These are phyloP conservation scores for Apoderus coryli DNA, from an alignment of 2,888 invertebrate species.

Conservation along the genomic window DNA sequence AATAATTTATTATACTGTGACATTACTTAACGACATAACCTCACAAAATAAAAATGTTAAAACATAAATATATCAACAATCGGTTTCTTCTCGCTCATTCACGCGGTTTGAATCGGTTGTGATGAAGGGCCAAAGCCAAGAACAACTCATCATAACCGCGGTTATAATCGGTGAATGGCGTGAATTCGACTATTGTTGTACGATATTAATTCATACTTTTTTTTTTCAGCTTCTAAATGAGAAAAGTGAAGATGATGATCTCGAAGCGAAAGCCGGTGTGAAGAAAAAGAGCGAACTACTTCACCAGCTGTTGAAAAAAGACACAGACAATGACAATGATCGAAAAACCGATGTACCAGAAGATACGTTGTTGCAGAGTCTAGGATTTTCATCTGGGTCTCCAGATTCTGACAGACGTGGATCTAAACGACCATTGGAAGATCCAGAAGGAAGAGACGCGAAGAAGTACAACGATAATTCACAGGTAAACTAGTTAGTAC, in stretches of 20 bases:
- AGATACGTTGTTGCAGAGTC: slow-evolving; percentile 37
- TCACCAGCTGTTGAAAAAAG: slow-evolving; percentile 41
- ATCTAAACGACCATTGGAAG: slow-evolving; percentile 49
- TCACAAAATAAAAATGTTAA: too few relatives aligned
- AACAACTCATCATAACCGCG: too few relatives aligned
- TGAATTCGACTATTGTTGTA: too few relatives aligned
- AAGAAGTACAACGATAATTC: slow-evolving; percentile 33
- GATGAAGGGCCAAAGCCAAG: too few relatives aligned
- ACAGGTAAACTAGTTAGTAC: too few relatives aligned
- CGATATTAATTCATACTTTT: too few relatives aligned
- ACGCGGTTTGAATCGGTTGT: too few relatives aligned
- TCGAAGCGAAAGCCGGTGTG: slow-evolving; percentile 41
- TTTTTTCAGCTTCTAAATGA: slow-evolving; percentile 59
- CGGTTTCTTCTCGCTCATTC: too few relatives aligned
- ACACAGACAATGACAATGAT: slow-evolving; percentile 28
- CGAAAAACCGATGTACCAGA: slow-evolving; percentile 35
- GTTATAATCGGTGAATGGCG: too few relatives aligned
- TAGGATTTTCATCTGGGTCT: slow-evolving; percentile 45
- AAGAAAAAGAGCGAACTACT: slow-evolving; percentile 47
- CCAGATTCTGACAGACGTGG: slow-evolving; percentile 34
- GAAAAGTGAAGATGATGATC: slow-evolving; percentile 69
- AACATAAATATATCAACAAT: too few relatives aligned
- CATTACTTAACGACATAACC: too few relatives aligned
- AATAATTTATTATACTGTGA: too few relatives aligned
- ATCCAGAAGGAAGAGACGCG: slow-evolving; percentile 38